A percentile compares a stretch with the other conserved stretches of the same genome.
phyloP scores from a whole-genome alignment of 2,113 vertebrate species.

The Scytalopus superciliaris region DNA sequence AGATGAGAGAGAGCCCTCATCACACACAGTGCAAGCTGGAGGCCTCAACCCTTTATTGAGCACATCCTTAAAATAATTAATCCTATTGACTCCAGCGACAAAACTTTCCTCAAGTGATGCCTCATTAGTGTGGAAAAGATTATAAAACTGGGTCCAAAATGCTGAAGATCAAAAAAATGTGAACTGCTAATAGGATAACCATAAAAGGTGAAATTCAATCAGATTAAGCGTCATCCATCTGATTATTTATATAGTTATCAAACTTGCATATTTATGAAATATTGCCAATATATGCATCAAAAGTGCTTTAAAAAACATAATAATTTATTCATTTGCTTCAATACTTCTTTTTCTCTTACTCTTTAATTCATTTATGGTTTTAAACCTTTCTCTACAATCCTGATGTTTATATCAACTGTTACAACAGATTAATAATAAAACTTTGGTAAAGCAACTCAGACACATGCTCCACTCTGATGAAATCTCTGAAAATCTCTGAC shows the following conservation, averaged over 20 bases:
- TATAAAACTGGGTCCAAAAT: background rate
- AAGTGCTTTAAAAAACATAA: background rate
- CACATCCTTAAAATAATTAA: background rate
- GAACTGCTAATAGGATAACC: background rate
- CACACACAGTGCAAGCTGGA: background rate
- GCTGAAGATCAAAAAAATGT: background rate
- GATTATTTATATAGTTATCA: background rate
- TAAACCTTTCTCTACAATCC: background rate
- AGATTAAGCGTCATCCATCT: background rate
- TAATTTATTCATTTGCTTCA: background rate
- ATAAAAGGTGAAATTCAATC: background rate
- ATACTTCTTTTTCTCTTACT: background rate
- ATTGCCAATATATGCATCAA: background rate
- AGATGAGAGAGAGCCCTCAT: background rate
- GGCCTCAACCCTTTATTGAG: background rate
- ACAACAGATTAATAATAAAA: background rate
- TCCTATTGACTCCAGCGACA: background rate
- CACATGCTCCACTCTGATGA: background rate
- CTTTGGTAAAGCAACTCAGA: background rate
- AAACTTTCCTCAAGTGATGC: background rate
- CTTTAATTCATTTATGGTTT: background rate
- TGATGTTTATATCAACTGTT: background rate
- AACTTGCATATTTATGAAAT: background rate
- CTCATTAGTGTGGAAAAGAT: background rate
- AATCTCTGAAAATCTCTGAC: background rate